Conservation (phyloP, 2,113 vertebrate species). For the Rhea pennata region DNA sequence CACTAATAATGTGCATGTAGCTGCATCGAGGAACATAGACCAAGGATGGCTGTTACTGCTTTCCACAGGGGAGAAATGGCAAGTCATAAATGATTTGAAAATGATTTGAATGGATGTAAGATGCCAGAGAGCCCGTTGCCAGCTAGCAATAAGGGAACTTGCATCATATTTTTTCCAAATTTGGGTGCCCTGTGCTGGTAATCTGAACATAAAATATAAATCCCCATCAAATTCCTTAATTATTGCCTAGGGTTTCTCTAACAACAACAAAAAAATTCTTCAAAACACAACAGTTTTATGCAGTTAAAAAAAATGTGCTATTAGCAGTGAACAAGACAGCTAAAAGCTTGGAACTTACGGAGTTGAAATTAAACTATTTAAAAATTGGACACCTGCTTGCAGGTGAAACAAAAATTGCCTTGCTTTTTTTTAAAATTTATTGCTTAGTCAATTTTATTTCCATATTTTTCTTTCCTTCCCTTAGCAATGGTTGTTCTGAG, state of each 20-base stretch:
- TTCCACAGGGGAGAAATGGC: neutral
- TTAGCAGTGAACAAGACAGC: neutral
- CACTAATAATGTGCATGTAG: neutral
- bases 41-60: neutral
- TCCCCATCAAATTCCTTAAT: neutral
- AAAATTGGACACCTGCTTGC: neutral
- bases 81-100: neutral
- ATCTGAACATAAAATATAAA: neutral
- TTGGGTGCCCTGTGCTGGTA: neutral
- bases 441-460: neutral
- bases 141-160: neutral
- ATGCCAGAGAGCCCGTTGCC: neutral
- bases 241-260: neutral
- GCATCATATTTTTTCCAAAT: neutral
- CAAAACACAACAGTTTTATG: neutral
- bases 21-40: neutral
- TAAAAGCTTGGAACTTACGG: neutral
- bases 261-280: neutral
- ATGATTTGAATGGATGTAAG: neutral
- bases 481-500: slow-evolving; percentile 90
- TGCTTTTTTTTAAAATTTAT: neutral
- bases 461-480: neutral
- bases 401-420: neutral
- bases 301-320: neutral
- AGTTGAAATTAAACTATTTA: neutral